Percentiles rank a stretch among this genome's conserved stretches.
phyloP scores from a whole-genome alignment of 2,113 vertebrate genomes.

The Cercopithecus mona region DNA sequence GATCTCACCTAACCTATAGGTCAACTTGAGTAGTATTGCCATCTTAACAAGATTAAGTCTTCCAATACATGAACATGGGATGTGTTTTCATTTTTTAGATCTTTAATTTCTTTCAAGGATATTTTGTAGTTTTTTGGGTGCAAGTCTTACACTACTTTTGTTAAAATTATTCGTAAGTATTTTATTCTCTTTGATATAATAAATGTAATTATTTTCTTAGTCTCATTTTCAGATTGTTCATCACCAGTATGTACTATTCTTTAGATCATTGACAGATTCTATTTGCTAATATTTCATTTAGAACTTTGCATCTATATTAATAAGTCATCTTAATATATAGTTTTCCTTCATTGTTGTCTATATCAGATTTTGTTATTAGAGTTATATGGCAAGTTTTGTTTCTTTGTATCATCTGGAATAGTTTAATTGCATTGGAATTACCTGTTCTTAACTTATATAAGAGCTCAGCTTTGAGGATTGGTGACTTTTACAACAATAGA shows the following conservation, averaged over 20 bases:
- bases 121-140: neutral
- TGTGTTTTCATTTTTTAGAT: neutral
- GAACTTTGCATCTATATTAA: neutral
- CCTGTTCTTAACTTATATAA: neutral
- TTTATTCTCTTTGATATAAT: neutral
- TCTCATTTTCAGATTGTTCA: neutral
- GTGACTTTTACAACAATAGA: neutral
- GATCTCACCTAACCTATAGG: neutral
- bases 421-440: neutral
- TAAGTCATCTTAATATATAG: neutral
- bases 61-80: neutral
- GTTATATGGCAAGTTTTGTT: neutral
- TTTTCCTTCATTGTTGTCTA: conserved; percentile 10
- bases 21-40: neutral
- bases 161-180: neutral
- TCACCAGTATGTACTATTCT: neutral
- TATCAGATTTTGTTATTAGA: neutral
- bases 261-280: neutral
- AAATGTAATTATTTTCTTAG: neutral
- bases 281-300: conserved; percentile 15
- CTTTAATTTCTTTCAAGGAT: neutral
- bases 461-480: neutral
- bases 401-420: neutral
- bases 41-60: neutral
- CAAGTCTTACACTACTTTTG: neutral